A percentile compares a stretch with the other conserved stretches of the same genome.
Evolutionary conservation across 1,140 invertebrate genomes (phyloP).

Genomic region (Magallana angulata): DNA sequence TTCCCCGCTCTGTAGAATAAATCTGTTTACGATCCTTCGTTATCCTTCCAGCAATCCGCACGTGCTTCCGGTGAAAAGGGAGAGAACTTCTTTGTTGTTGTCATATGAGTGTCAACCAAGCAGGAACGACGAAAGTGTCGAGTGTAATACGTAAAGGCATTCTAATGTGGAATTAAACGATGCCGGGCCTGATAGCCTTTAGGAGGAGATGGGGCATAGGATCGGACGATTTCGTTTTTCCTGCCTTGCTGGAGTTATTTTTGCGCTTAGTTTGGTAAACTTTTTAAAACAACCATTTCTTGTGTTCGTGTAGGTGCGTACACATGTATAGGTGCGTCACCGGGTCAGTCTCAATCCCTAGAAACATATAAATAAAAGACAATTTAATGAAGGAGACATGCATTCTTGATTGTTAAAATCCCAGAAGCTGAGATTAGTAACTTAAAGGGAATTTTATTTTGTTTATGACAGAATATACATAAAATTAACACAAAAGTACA

Average conservation of each 20-base stretch:
- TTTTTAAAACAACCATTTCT: not conserved
- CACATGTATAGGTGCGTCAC: too few relatives aligned
- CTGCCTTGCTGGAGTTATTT: conserved; percentile 67
- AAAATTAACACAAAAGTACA: too few relatives aligned
- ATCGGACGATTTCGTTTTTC: conserved; percentile 76
- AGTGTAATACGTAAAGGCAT: not conserved
- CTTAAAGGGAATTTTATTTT: too few relatives aligned
- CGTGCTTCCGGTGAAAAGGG: conserved; percentile 24
- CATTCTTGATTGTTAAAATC: too few relatives aligned
- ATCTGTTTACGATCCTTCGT: too few relatives aligned
- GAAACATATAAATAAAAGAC: not conserved
- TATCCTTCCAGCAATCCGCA: not conserved
- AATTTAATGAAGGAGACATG: too few relatives aligned
- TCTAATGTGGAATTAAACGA: conserved; percentile 44
- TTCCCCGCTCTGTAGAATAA: too few relatives aligned
- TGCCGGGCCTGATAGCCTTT: conserved; percentile 73
- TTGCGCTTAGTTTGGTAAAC: conserved; percentile 70
- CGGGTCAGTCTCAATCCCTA: not conserved
- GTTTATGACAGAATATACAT: too few relatives aligned
- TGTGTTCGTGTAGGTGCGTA: not conserved
- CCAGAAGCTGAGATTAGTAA: too few relatives aligned
- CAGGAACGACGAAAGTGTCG: not conserved
- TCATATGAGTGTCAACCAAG: not conserved
- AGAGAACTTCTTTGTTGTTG: conserved; percentile 5
- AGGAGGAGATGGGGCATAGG: conserved; percentile 71